Base-by-base conservation (phyloP, 2,797 vertebrate genomes). In the Cercopithecus neglectus region DNA sequence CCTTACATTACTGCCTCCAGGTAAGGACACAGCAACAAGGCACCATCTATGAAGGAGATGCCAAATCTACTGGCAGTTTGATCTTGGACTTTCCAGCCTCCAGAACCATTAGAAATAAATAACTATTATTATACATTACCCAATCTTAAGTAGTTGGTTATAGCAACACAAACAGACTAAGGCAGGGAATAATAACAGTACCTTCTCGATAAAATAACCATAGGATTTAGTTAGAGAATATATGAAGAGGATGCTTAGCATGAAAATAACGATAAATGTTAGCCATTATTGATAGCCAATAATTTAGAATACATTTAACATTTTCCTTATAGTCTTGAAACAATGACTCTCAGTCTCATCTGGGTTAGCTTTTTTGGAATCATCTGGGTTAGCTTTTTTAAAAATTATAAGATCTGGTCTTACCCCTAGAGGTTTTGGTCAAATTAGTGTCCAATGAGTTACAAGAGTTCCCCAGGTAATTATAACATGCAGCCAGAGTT, bases 291-390 rank as follows among this genome's bases (percentile, higher is more conserved):
- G 95, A 94, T 88, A 96, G 75, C 72, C 87, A 96, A 80, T 96
- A 92, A 92, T 91, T 87, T 97, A 97, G 76, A 97, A 78, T 17
- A 0, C 86, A 93, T 97, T 98, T 98, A 98, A 97, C n/a, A 80
- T 98, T 95, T 98, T 96, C 79, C 90, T 98, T 97, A 89, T 33
- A 96, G 11, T 98, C 79, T 97, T 96, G 96, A 98, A 97, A 83
- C 30, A 81, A 55, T 85, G 17, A 33, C 92, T 96, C 82, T 94
- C 55, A 80, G 91, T 22, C 24, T 95, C 64, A 75, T 81, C 16
- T 26, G 55, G 12, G 39, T 36, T 53, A 67, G 33, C 8, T n/a
- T 67, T 64, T 33, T 55, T 55, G 21, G 19, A 55, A 55, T 95
- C 64, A 75, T 81, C 16, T 22, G 55, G 12, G 39, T 36, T 53